Evolutionary conservation across 2,888 invertebrate species (phyloP).

Genomic region (Slavum lentiscoides): DNA sequence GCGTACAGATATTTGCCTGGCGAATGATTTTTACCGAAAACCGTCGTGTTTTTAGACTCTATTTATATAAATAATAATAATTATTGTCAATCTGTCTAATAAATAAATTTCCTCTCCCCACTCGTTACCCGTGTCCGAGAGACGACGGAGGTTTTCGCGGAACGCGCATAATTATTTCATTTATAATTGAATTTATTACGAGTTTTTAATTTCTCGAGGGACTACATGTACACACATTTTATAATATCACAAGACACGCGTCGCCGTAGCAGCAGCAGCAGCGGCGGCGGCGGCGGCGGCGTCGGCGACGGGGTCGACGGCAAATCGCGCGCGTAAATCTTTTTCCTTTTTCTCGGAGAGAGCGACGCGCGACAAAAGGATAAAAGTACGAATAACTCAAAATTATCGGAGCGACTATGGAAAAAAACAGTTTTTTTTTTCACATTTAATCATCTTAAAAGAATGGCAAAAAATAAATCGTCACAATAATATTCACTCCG

Average conservation of each 20-base stretch:
- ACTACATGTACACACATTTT: no score
- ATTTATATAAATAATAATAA: no score
- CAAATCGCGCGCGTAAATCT: constrained; percentile 5
- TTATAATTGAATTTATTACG: background rate
- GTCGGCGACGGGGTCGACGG: background rate
- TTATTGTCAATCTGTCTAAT: no score
- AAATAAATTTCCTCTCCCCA: no score
- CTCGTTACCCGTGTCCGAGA: no score
- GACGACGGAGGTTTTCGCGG: no score
- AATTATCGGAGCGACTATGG: constrained; percentile 15
- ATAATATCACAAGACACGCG: background rate
- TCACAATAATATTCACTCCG: constrained; percentile 18
- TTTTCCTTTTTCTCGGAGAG: constrained; percentile 15
- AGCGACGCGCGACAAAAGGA: background rate
- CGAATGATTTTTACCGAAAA: no score
- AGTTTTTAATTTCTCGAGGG: background rate
- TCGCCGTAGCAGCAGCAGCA: no score
- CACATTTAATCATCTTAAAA: constrained; percentile 28
- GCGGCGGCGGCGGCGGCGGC: background rate
- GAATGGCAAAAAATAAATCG: constrained; percentile 23
- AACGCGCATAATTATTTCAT: background rate
- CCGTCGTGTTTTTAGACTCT: no score
- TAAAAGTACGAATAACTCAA: constrained; percentile 22
- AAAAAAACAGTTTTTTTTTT: background rate
- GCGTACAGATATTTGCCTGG: no score